Evolutionary conservation across 2,797 vertebrate genomes (phyloP).

Genomic region (Nyctibius grandis): DNA sequence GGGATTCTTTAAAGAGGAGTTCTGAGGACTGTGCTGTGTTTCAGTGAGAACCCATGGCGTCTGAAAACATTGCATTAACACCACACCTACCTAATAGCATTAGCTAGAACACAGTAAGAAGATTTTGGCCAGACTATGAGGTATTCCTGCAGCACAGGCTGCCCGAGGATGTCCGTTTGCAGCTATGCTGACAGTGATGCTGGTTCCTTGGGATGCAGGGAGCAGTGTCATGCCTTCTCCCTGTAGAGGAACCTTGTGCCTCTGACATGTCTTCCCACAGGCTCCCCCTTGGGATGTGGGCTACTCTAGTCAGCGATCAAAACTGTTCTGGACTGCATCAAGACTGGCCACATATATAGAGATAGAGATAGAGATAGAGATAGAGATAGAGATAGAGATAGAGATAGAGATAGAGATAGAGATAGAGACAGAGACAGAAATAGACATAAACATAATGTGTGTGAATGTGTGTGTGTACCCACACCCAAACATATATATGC

Average conservation of each 20-base stretch:
- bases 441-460: no score
- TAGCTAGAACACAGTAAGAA: neutral
- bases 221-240: neutral
- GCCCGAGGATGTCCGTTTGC: neutral
- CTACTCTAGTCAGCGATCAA: neutral
- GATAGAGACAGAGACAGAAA: fast-evolving
- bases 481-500: neutral
- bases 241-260: neutral
- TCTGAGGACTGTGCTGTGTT: neutral
- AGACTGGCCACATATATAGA: neutral
- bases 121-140: neutral
- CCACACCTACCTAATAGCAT: neutral
- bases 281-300: neutral
- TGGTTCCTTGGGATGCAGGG: neutral
- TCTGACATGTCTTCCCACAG: neutral
- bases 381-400: fast-evolving
- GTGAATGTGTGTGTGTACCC: fast-evolving
- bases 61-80: neutral
- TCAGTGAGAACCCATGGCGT: fast-evolving
- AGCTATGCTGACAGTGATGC: neutral
- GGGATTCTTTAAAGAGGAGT: neutral
- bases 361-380: neutral
- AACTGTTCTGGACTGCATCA: neutral
- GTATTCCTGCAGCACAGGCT: neutral
- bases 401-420: no score